Evolutionary conservation across 2,888 invertebrate species (phyloP).

Genomic region (Drosophila rellima): DNA sequence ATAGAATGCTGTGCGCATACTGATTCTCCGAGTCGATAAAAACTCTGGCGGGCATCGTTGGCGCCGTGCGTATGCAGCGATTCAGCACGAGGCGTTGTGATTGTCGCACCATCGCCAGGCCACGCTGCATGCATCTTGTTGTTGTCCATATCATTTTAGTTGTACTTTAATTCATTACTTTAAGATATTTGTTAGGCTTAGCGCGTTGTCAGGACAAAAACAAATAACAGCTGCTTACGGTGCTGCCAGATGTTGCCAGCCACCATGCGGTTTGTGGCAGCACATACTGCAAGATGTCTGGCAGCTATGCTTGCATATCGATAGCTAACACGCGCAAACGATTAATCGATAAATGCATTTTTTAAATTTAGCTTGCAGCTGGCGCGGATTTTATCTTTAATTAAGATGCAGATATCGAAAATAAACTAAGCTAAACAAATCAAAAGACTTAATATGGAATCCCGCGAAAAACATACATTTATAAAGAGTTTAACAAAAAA

Average conservation of each 20-base stretch:
- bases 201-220: conserved; percentile 32
- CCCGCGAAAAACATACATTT: no score
- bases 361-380: background rate
- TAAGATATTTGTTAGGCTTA: background rate
- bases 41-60: conserved; percentile 55
- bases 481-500: no score
- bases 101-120: conserved; percentile 22
- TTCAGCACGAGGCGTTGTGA: background rate
- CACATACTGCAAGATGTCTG: background rate
- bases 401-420: no score
- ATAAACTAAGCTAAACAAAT: no score
- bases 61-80: conserved; percentile 47
- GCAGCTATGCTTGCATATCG: background rate
- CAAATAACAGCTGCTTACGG: conserved; percentile 31
- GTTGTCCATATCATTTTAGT: conserved; percentile 36
- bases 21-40: conserved; percentile 83
- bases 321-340: background rate
- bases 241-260: conserved; percentile 36
- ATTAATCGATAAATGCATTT: background rate
- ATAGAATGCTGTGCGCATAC: conserved; percentile 81
- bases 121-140: conserved; percentile 34
- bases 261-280: conserved; percentile 3
- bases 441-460: no score
- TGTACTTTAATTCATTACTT: conserved; percentile 32
- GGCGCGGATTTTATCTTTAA: no score